Percentiles rank a stretch among this genome's conserved stretches.
Evolutionary conservation across 2,888 invertebrate species (phyloP).

Genomic region (Calliphora vomitoria): DNA sequence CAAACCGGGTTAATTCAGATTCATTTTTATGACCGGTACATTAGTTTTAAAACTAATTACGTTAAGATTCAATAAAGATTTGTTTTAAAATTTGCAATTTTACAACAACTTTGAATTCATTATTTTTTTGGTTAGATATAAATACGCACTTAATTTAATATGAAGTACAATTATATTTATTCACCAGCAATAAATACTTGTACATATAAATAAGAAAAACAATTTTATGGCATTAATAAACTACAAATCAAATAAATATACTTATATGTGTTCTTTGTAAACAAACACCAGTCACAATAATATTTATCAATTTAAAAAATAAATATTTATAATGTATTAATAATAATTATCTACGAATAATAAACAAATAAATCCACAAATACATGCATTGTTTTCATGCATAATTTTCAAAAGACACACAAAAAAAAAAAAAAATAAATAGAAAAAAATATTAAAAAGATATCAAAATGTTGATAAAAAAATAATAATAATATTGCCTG

Average conservation of each 20-base stretch:
- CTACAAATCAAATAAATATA: conserved; percentile 1
- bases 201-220: not conserved
- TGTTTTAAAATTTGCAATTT: too few relatives aligned
- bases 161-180: not conserved
- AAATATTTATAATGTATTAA: conserved; percentile 22
- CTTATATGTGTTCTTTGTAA: not conserved
- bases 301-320: conserved; percentile 32
- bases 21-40: too few relatives aligned
- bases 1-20: too few relatives aligned
- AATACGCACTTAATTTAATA: not conserved
- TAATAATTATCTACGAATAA: conserved; percentile 12
- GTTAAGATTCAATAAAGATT: too few relatives aligned
- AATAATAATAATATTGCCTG: not conserved
- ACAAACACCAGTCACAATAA: not conserved
- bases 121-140: too few relatives aligned
- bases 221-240: conserved; percentile 11
- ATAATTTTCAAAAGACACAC: not conserved
- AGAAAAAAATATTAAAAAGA: not conserved
- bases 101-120: too few relatives aligned
- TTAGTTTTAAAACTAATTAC: too few relatives aligned
- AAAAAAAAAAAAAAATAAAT: not conserved
- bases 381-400: not conserved
- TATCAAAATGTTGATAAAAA: not conserved
- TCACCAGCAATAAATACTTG: not conserved
- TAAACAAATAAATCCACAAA: conserved; percentile 24